phyloP scores from a whole-genome alignment of 1,140 invertebrate genomes.

The Drosophila pectinifera region DNA sequence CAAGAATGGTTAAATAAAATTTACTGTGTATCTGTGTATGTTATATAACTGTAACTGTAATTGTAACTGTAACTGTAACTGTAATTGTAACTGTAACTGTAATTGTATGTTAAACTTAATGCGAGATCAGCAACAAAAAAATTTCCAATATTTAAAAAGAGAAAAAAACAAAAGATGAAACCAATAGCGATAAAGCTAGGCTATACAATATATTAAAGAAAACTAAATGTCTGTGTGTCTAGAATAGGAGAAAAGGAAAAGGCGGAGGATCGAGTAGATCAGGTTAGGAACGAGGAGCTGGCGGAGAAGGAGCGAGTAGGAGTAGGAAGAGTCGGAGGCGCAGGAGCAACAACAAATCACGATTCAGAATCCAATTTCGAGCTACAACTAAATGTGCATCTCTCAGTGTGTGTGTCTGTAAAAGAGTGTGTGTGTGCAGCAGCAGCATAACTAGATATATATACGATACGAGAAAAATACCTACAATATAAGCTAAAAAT shows the following conservation, averaged over 20 bases:
- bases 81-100: constrained; percentile 37
- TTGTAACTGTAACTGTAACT: constrained; percentile 24
- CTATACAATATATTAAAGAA: constrained; percentile 29
- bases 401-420: constrained; percentile 47
- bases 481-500: constrained; percentile 36
- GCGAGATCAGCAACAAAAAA: constrained; percentile 30
- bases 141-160: constrained; percentile 12
- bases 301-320: constrained; percentile 6
- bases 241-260: constrained; percentile 33
- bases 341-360: constrained; percentile 19
- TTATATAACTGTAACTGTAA: constrained; percentile 47
- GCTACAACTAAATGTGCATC: constrained; percentile 65
- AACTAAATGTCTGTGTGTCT: constrained; percentile 42
- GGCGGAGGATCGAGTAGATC: constrained; percentile 3
- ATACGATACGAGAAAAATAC: constrained; percentile 33
- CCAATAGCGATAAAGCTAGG: constrained; percentile 43
- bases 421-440: constrained; percentile 7
- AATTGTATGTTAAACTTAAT: constrained; percentile 50
- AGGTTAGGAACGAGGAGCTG: neutral
- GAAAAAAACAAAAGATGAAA: neutral
- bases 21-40: constrained; percentile 56
- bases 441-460: constrained; percentile 11
- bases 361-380: constrained; percentile 45
- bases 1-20: constrained; percentile 51
- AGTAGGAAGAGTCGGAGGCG: constrained; percentile 1